phyloP scores from a whole-genome alignment of 2,888 invertebrate genomes.

The Coleophora deauratella region DNA sequence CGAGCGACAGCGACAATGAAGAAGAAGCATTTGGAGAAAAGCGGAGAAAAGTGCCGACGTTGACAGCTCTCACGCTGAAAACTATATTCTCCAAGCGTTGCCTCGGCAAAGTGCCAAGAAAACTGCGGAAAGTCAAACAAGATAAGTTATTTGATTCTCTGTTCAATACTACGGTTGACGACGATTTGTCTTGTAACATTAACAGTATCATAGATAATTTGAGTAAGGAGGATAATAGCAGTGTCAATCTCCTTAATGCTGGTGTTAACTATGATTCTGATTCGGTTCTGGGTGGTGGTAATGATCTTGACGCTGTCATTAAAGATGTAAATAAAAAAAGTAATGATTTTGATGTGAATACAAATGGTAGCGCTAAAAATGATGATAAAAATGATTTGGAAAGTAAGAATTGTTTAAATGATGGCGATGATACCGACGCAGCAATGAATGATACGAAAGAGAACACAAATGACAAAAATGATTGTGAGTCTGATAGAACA shows the following conservation, averaged over 20 bases:
- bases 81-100: constrained; percentile 41
- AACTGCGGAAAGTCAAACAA: constrained; percentile 24
- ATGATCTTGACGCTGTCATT: background rate
- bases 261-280: constrained; percentile 10
- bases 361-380: background rate
- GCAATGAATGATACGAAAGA: background rate
- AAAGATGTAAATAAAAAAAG: background rate
- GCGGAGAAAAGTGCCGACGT: constrained; percentile 22
- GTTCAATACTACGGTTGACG: constrained; percentile 20
- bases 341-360: background rate
- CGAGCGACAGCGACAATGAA: constrained; percentile 17
- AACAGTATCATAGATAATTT: constrained; percentile 35
- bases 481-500: too few relatives aligned
- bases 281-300: background rate
- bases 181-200: constrained; percentile 24
- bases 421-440: background rate
- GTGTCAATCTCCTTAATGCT: constrained; percentile 10
- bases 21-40: constrained; percentile 1
- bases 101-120: constrained; percentile 42
- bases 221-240: constrained; percentile 15
- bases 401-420: background rate
- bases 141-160: constrained; percentile 22
- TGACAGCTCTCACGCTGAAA: constrained; percentile 36
- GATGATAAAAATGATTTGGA: background rate
- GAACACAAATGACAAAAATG: background rate